Base-by-base conservation (phyloP, 2,113 vertebrate genomes). In the Rafetus swinhoei region DNA sequence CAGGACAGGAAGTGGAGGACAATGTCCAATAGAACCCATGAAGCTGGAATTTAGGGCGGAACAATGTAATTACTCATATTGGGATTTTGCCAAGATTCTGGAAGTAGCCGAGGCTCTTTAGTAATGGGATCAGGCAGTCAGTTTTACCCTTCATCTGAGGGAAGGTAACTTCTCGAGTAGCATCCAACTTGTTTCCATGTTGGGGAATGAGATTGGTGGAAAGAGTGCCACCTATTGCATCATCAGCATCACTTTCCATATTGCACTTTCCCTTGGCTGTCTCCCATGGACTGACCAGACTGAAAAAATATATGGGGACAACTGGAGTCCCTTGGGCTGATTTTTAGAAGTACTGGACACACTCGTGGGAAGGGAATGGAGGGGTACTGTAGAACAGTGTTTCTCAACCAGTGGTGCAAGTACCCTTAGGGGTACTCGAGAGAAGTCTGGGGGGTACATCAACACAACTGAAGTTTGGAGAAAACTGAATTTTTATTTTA, bases 1-100 rank as follows among this genome's bases (percentile, higher is more conserved):
- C 80, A 39, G 45, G 39, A 93, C 59, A 90, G 89, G 56, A 39
- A 60, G 4, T 39, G 62, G 85, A 89, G 72, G 93, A 90, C 94
- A 95, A 84, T 94, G 93, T 27, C 87, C 92, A 53, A 39, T 29
- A 90, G 57, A 85, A 85, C 72, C 88, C 57, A 3, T 18, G 45
- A 90, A 16, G 0, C 0, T 25, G 54, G 52, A 91, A 86, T 62
- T 77, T 39, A 80, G 86, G 57, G 53, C 80, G 21, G 21, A 62
- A 65, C 80, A 80, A 79, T 87, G 85, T 90, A 91, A 45, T 24
- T 45, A 45, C 35, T 76, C n/a, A 39, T 22, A 12, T 45, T 45
- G 72, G 55, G 35, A 82, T 79, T 32, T 4, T 80, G 45, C 39
- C 84, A 87, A 3, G 3, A 77, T 93, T 91, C 65, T 93, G 85